These are phyloP conservation scores for Semaprochilodus insignis DNA, from an alignment of 2,797 vertebrate species.

Conservation along the genomic window DNA sequence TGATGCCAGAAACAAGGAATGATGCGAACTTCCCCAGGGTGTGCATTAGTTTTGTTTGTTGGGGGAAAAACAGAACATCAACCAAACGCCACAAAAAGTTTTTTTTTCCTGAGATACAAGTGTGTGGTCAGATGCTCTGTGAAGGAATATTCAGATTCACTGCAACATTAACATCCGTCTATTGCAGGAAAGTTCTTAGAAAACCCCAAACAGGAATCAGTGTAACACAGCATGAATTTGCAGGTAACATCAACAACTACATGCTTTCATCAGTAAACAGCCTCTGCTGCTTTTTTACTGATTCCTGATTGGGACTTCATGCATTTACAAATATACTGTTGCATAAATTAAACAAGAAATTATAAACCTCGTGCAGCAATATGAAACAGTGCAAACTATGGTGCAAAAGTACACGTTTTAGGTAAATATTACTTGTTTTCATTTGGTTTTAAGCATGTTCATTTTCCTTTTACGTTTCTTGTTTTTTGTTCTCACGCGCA, in stretches of 20 bases:
- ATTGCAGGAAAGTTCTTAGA: constrained; percentile 41
- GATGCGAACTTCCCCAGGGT: too few relatives aligned
- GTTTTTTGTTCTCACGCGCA: constrained; percentile 66
- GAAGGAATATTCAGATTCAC: constrained; percentile 79
- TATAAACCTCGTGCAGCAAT: constrained; percentile 69
- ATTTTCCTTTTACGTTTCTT: constrained; percentile 72
- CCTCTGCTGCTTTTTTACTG: neutral
- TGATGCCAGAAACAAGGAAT: too few relatives aligned
- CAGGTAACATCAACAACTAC: neutral
- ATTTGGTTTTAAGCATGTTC: constrained; percentile 72
- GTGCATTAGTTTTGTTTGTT: neutral
- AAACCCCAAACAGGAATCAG: constrained; percentile 4
- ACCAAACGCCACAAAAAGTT: constrained; percentile 59
- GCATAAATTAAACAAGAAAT: constrained; percentile 43
- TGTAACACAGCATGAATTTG: too few relatives aligned
- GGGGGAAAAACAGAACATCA: neutral
- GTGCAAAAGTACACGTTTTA: constrained; percentile 54
- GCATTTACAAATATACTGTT: neutral
- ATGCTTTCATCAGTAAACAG: neutral
- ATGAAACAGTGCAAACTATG: constrained; percentile 83
- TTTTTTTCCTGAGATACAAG: constrained; percentile 83
- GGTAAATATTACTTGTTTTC: neutral
- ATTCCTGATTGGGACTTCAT: constrained; percentile 29
- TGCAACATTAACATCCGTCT: constrained; percentile 64
- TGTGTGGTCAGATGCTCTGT: constrained; percentile 69